Evolutionary conservation across 1,140 invertebrate species (phyloP).

Genomic region (Drosophila tsacasi): DNA sequence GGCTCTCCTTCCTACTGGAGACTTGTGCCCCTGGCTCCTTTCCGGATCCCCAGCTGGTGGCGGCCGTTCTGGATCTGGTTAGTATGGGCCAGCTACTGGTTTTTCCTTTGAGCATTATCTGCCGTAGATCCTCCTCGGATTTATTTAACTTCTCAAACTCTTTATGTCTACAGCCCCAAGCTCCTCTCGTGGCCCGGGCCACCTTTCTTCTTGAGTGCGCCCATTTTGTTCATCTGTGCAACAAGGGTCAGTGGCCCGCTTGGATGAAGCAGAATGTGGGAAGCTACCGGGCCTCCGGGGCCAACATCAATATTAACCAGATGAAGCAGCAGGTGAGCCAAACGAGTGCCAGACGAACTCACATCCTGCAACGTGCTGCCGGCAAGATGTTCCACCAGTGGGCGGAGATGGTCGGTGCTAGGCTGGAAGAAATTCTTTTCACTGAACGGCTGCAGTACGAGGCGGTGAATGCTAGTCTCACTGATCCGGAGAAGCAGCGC

Average conservation of each 20-base stretch:
- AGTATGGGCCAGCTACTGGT: not conserved
- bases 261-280: constrained; percentile 95
- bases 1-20: constrained; percentile 96
- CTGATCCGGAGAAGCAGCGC: constrained; percentile 93
- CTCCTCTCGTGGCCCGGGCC: constrained; percentile 96
- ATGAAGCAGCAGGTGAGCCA: constrained; percentile 85
- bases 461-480: constrained; percentile 89
- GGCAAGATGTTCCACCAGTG: constrained; percentile 96
- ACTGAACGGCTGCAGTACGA: constrained; percentile 91
- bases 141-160: not conserved
- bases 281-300: constrained; percentile 91
- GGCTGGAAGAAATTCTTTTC: constrained; percentile 93
- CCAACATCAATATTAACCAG: constrained; percentile 84
- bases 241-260: constrained; percentile 98
- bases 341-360: constrained; percentile 89
- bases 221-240: constrained; percentile 98
- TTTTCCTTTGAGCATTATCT: not conserved
- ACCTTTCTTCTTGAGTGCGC: constrained; percentile 97
- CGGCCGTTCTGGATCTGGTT: constrained; percentile 97
- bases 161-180: constrained; percentile 90
- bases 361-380: constrained; percentile 95
- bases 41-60: constrained; percentile 97
- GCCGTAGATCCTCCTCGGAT: not conserved
- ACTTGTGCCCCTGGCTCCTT: constrained; percentile 97
- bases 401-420: constrained; percentile 91